A percentile compares a stretch with the other conserved stretches of the same genome.
Conservation (phyloP, 2,888 invertebrate genomes). For the Phyto melanocephala region DNA sequence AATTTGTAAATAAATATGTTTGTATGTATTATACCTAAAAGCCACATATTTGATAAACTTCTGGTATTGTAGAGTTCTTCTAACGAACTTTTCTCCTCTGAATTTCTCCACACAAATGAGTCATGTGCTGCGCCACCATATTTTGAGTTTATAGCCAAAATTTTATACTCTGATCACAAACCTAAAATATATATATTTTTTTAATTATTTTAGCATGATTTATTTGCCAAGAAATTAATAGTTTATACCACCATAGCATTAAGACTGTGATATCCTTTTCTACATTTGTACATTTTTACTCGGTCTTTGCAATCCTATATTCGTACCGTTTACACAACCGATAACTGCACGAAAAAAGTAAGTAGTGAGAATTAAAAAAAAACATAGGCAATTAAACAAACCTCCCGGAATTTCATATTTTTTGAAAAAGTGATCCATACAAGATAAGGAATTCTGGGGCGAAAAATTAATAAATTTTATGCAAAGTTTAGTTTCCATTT, state of each 20-base stretch:
- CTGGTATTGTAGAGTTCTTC: background rate
- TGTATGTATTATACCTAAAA: background rate
- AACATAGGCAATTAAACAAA: no score
- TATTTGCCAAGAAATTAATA: background rate
- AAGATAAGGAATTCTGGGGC: background rate
- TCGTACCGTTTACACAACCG: no score
- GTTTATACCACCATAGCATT: background rate
- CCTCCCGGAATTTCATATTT: background rate
- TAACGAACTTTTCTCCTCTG: background rate
- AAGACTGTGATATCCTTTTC: background rate
- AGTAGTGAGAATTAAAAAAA: no score
- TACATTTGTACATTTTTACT: background rate
- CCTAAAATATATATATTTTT: background rate
- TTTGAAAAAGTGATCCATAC: background rate
- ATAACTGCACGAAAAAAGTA: no score
- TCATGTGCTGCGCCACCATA: constrained; percentile 6
- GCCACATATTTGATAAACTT: background rate
- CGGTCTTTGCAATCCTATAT: background rate
- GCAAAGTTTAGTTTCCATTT: no score
- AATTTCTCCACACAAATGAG: background rate
- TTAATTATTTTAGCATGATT: background rate
- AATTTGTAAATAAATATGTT: no score
- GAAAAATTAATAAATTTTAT: background rate
- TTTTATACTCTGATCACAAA: background rate
- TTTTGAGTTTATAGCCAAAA: no score